These are phyloP conservation scores for Nephrotoma appendiculata DNA, from an alignment of 2,888 invertebrate genomes.

Conservation along the genomic window DNA sequence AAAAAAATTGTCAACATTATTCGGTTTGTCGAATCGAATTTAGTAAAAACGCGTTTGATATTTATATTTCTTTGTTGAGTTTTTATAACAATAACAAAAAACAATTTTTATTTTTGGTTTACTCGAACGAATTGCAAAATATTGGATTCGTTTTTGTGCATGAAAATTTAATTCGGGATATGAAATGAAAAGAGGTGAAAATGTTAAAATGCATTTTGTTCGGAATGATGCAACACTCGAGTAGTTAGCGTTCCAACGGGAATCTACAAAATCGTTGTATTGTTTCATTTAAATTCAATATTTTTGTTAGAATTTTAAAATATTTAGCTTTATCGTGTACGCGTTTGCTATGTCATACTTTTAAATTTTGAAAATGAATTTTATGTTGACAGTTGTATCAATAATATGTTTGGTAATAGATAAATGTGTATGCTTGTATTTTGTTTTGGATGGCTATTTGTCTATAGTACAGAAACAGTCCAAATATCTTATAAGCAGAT, in stretches of 20 bases:
- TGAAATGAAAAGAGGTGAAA: neutral
- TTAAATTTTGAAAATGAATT: too few relatives aligned
- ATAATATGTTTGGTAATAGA: too few relatives aligned
- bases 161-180: neutral
- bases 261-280: neutral
- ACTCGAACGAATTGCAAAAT: neutral
- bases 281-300: neutral
- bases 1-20: neutral
- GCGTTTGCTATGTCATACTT: too few relatives aligned
- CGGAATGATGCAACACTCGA: neutral
- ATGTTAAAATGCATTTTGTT: neutral
- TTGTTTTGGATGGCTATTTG: too few relatives aligned
- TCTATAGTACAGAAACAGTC: too few relatives aligned
- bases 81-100: neutral
- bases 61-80: neutral
- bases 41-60: neutral
- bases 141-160: neutral
- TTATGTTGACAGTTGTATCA: too few relatives aligned
- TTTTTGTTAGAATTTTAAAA: neutral
- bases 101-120: neutral
- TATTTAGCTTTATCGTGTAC: neutral
- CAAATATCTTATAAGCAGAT: too few relatives aligned
- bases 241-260: neutral
- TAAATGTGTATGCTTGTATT: too few relatives aligned
- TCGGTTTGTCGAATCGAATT: neutral